Percentiles rank a stretch among this genome's conserved stretches.
Evolutionary conservation across 2,113 vertebrate genomes (phyloP).

Genomic region (Lota lota): DNA sequence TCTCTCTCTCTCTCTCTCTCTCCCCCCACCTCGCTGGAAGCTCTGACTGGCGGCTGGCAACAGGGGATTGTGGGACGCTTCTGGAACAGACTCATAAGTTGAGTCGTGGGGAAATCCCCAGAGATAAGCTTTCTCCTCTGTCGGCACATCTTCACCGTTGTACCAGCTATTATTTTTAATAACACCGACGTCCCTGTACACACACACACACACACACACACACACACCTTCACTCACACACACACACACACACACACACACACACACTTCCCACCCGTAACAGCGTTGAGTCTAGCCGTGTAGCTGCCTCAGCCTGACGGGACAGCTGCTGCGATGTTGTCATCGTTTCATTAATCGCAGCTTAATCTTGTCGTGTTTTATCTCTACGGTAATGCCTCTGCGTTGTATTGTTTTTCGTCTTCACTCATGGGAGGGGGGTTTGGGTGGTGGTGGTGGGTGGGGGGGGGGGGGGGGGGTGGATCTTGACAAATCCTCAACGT

Average conservation of each 20-base stretch:
- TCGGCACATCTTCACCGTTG: constrained; percentile 24
- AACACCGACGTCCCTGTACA: neutral
- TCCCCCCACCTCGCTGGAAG: constrained; percentile 6
- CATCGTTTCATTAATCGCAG: constrained; percentile 39
- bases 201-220: no score
- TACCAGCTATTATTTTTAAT: constrained; percentile 36
- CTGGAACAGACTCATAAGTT: constrained; percentile 15
- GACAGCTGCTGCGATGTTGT: neutral
- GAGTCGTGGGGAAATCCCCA: constrained; percentile 1
- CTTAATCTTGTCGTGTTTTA: constrained; percentile 43
- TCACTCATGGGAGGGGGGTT: no score
- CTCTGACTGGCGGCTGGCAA: constrained; percentile 1
- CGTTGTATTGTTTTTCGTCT: constrained; percentile 8
- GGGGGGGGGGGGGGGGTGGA: neutral
- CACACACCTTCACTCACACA: no score
- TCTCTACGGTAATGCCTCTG: constrained; percentile 42
- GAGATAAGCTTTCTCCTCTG: constrained; percentile 18
- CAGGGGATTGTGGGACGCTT: constrained; percentile 10
- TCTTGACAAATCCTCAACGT: constrained; percentile 31
- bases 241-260: no score
- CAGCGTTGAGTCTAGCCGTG: neutral
- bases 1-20: neutral
- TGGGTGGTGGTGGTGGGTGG: neutral
- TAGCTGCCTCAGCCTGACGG: constrained; percentile 16
- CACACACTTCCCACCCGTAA: no score